These are phyloP conservation scores for Coluber constrictor DNA, from an alignment of 2,797 vertebrate species.

Conservation along the genomic window DNA sequence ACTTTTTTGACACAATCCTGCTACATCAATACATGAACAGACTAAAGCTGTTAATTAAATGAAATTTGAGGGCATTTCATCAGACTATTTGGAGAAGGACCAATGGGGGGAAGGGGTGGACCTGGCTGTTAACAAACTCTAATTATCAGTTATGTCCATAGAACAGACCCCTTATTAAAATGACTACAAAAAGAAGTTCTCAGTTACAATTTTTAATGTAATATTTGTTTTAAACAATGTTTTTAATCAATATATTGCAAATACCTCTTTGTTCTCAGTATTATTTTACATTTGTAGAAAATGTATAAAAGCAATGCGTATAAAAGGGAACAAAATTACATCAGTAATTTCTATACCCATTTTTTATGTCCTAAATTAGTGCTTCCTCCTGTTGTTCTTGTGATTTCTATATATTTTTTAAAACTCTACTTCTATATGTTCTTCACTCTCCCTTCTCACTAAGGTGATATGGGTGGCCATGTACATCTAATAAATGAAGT, in stretches of 20 bases:
- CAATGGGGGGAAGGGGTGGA: not conserved
- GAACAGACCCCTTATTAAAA: constrained; percentile 24
- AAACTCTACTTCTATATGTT: not conserved
- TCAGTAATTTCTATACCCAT: not conserved
- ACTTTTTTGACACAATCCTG: constrained; percentile 46
- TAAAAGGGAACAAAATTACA: not conserved
- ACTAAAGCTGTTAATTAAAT: constrained; percentile 52
- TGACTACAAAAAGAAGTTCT: constrained; percentile 23
- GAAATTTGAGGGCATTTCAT: constrained; percentile 30
- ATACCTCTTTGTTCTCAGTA: not conserved
- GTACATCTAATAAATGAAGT: not conserved
- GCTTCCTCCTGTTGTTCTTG: not conserved
- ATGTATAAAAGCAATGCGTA: not conserved
- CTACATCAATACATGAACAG: constrained; percentile 35
- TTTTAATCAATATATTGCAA: not conserved
- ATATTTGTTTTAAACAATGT: constrained; percentile 11
- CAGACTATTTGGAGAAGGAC: constrained; percentile 44
- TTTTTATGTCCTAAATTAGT: not conserved
- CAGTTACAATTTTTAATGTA: not conserved
- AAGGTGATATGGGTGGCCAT: not conserved
- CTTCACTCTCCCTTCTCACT: not conserved
- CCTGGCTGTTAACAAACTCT: constrained; percentile 25
- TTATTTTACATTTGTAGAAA: not conserved
- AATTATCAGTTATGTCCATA: constrained; percentile 40
- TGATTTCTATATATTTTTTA: not conserved